These are phyloP conservation scores for Megastigmus dorsalis DNA, from an alignment of 2,888 invertebrate species.

Conservation along the genomic window DNA sequence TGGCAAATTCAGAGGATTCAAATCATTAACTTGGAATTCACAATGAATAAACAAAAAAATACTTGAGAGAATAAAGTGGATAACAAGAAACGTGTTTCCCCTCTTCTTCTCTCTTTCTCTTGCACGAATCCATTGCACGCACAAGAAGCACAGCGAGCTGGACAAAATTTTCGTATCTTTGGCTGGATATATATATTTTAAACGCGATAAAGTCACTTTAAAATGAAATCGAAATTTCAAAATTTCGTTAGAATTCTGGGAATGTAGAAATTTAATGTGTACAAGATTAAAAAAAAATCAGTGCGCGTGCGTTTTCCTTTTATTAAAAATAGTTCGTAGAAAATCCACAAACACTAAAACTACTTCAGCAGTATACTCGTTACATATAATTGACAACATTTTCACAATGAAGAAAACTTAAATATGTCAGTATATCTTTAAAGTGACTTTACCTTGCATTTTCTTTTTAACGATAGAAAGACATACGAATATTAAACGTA, in stretches of 20 bases:
- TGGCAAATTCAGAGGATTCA: constrained; percentile 22
- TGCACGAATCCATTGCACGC: constrained; percentile 4
- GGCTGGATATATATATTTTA: constrained; percentile 42
- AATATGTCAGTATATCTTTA: constrained; percentile 16
- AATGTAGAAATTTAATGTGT: constrained; percentile 35
- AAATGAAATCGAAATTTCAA: constrained; percentile 13
- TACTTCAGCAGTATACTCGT: constrained; percentile 8
- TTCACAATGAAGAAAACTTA: constrained; percentile 1
- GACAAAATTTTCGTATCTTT: constrained; percentile 51
- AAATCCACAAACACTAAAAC: constrained; percentile 36
- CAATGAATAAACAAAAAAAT: constrained; percentile 14
- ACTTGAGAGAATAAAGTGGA: constrained; percentile 14
- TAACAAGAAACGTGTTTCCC: constrained; percentile 36
- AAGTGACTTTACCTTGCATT: constrained; percentile 43
- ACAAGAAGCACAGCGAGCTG: constrained; percentile 46
- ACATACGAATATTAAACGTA: constrained; percentile 47
- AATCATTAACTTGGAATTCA: constrained; percentile 32
- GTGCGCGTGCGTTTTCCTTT: background rate
- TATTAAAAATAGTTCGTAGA: constrained; percentile 9
- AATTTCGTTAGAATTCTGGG: constrained; percentile 1
- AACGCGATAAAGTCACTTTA: constrained; percentile 45
- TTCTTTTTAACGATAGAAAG: constrained; percentile 34
- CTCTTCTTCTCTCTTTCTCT: constrained; percentile 26
- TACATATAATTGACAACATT: constrained; percentile 38
- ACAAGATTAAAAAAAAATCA: constrained; percentile 1